These are phyloP conservation scores for Acanthosepion pharaonis DNA, from an alignment of 2,888 invertebrate genomes.

Conservation along the genomic window DNA sequence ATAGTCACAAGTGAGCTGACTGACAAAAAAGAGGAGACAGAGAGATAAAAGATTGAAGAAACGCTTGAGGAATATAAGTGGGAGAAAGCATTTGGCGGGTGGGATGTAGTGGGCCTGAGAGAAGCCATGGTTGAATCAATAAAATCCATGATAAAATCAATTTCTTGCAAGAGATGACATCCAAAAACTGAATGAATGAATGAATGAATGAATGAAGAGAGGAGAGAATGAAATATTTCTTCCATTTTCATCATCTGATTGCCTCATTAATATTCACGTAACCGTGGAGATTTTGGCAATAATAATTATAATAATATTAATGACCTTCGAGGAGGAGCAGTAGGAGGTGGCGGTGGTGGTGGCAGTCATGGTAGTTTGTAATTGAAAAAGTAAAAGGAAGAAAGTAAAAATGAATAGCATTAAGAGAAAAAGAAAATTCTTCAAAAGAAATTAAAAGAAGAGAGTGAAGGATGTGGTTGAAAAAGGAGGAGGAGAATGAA, in stretches of 20 bases:
- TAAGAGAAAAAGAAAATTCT: not conserved
- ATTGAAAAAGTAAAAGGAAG: not conserved
- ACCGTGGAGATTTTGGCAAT: conserved; percentile 1
- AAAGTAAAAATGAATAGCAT: not conserved
- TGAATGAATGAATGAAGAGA: not conserved
- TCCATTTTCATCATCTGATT: not conserved
- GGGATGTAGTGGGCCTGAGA: not conserved
- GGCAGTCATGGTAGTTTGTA: too few relatives aligned
- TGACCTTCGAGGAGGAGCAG: not conserved
- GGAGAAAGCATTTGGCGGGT: not conserved
- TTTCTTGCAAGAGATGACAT: not conserved
- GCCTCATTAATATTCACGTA: not conserved
- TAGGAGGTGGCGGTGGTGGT: not conserved
- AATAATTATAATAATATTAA: conserved; percentile 16
- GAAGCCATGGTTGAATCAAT: not conserved
- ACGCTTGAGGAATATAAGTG: not conserved
- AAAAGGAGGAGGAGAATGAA: not conserved
- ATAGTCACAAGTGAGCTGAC: not conserved
- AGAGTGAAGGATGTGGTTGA: too few relatives aligned
- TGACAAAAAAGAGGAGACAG: not conserved
- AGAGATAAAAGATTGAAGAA: not conserved
- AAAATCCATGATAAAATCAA: conserved; percentile 18
- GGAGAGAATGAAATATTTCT: not conserved
- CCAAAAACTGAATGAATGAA: not conserved
- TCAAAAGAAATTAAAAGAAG: not conserved